Percentiles rank a stretch among this genome's conserved stretches.
phyloP scores from a whole-genome alignment of 2,888 invertebrate species.

The Dryadula phaetusa region DNA sequence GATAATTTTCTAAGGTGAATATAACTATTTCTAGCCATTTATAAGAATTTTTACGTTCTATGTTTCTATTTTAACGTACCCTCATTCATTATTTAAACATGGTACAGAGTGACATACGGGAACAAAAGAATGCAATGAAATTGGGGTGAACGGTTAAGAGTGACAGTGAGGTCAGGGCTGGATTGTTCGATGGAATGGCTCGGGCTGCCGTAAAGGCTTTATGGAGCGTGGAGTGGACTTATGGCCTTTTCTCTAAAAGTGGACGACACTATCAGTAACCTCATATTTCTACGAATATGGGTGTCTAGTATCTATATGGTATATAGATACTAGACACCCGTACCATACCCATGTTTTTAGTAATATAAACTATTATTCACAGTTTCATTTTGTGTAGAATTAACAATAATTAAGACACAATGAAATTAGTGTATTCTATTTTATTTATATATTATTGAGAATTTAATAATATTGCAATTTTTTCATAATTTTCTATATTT shows the following conservation, averaged over 20 bases:
- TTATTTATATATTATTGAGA: too few relatives aligned
- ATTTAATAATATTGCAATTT: too few relatives aligned
- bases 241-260: conserved; percentile 20
- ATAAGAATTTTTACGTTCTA: not conserved
- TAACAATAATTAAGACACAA: too few relatives aligned
- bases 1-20: not conserved
- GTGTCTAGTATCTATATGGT: too few relatives aligned
- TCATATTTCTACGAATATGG: not conserved
- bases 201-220: conserved; percentile 19
- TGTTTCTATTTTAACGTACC: not conserved
- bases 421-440: too few relatives aligned
- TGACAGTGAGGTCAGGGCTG: conserved; percentile 19
- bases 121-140: conserved; percentile 5
- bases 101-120: not conserved
- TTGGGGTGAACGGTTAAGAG: conserved; percentile 20
- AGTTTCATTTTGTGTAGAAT: too few relatives aligned
- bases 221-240: conserved; percentile 19
- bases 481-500: too few relatives aligned
- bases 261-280: conserved; percentile 7
- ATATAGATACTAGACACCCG: too few relatives aligned
- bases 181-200: conserved; percentile 11
- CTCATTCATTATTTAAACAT: not conserved
- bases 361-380: not conserved
- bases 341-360: not conserved
- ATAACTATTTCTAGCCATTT: not conserved